Base-by-base conservation (phyloP, 2,797 vertebrate genomes). In the Kryptolebias ocellatus region DNA sequence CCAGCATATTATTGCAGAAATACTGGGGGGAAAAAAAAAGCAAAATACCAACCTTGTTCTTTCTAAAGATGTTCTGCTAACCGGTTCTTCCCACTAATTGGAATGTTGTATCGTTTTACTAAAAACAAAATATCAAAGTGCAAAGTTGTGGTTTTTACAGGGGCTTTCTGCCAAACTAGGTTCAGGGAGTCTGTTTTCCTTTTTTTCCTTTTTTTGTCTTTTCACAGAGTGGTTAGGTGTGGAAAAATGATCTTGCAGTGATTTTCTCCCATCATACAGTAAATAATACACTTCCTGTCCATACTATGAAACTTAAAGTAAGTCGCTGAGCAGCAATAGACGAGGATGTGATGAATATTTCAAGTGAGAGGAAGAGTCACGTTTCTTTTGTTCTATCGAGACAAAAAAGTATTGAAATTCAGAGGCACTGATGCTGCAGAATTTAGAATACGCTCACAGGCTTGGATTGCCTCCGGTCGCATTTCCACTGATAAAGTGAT, bases 401-500 rank as follows among this genome's bases (percentile, higher is more conserved):
- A 61, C 67, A 45, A 62, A 50, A 24, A 62, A 64, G 58, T 44
- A 75, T 64, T 31, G 62, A 74, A 79, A 75, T 69, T 85, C 73
- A 79, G 77, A 65, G 44, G 52, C 50, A 55, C 61, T 56, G 74
- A 44, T 60, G 83, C 80, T 66, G 72, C 61, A 80, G 70, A 67
- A 80, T 85, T 77, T 60, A 63, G 81, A 79, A 61, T 66, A 70
- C 53, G 70, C 80, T 46, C 20, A 65, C 76, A 69, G 79, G 74
- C 74, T 69, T 78, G 64, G 76, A 83, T 76, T 51, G 75, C 70
- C 72, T 77, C 60, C 20, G 84, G 91, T 91, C 83, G 67, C 60
- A 49, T 92, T 89, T 91, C 86, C 66, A 74, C 89, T 78, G 80
- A 89, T 89, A 83, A 90, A 87, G 78, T 74, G 87, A 76, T 64